Conservation (phyloP, 2,888 invertebrate species). For the Ditula angustiorana region DNA sequence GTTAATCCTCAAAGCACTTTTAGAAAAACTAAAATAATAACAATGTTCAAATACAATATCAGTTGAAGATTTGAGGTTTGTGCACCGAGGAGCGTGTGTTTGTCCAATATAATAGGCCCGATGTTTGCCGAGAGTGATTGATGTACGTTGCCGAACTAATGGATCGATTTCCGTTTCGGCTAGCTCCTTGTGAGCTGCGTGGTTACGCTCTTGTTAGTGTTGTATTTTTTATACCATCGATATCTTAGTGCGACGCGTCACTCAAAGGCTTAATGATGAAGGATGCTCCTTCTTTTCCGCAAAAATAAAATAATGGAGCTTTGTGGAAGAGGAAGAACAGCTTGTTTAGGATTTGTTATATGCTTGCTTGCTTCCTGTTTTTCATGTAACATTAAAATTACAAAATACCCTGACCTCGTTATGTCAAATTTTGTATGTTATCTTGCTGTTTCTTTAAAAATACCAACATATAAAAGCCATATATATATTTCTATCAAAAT, state of each 20-base stretch:
- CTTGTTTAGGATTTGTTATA: not conserved
- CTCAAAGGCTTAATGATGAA: not conserved
- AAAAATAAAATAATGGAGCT: too few species aligned
- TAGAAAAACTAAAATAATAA: constrained; percentile 11
- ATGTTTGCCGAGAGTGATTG: constrained; percentile 76
- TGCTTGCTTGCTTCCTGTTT: too few species aligned
- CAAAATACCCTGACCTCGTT: too few species aligned
- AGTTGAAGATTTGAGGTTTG: constrained; percentile 61
- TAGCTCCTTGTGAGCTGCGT: constrained; percentile 38
- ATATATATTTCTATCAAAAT: too few species aligned
- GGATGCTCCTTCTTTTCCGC: not conserved
- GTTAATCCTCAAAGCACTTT: not conserved
- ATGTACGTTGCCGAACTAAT: constrained; percentile 65
- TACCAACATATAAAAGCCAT: too few species aligned
- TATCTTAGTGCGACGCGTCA: constrained; percentile 1
- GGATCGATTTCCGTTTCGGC: constrained; percentile 66
- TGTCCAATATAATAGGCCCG: constrained; percentile 74
- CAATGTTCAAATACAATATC: constrained; percentile 45
- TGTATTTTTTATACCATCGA: not conserved
- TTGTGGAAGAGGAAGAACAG: not conserved
- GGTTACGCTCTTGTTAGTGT: constrained; percentile 37
- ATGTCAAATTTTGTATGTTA: too few species aligned
- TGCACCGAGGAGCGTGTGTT: constrained; percentile 60
- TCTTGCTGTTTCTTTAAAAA: too few species aligned
- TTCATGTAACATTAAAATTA: too few species aligned